Base-by-base conservation (phyloP, 2,888 invertebrate species). In the Amaurobius ferox region DNA sequence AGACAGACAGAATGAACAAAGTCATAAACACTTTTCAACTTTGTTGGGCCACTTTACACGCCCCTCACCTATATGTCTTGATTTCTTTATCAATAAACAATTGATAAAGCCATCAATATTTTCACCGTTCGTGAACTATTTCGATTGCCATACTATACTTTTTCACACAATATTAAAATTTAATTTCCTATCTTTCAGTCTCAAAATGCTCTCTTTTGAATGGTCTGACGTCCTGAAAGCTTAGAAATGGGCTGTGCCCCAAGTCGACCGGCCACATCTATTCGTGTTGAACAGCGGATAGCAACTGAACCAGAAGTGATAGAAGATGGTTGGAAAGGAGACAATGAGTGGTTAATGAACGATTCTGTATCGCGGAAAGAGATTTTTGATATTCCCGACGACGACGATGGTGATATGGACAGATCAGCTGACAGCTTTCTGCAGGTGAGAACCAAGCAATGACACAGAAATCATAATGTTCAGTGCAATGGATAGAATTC, bases 241-340 rank as follows among this genome's bases (percentile, higher is more conserved):
- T n/a, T n/a, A n/a, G n/a, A 29, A 29, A 85, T 85, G 83, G 83
- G 83, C 0, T 85, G 83, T 30, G 71, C 77, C 9, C 83, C 83
- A 23, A 85, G 83, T 66, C 71, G 77, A 55, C 61, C 72, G 5
- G 32, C 71, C 9, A 55, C 44, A 44, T 55, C 44, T 7, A 85
- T 85, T 26, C 19, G 72, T 13, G 83, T 85, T 30, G 83, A 77
- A 30, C 77, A 77, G 28, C 13, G 44, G 13, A 13, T 13, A 48
- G 28, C 1, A 0, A 16, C 26, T 6, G 55, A 55, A 1, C 19
- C 3, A 55, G 55, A 55, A 23, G 23, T 23, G 6, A 11, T 44
- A 16, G 19, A 55, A 16, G 55, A 55, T 5, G 55, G 23, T 1
- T 55, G 55, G 55, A 55, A 16, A 55, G 23, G 5, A 6, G 23